Conservation (phyloP, 2,113 vertebrate species). For the Burhinus oedicnemus region DNA sequence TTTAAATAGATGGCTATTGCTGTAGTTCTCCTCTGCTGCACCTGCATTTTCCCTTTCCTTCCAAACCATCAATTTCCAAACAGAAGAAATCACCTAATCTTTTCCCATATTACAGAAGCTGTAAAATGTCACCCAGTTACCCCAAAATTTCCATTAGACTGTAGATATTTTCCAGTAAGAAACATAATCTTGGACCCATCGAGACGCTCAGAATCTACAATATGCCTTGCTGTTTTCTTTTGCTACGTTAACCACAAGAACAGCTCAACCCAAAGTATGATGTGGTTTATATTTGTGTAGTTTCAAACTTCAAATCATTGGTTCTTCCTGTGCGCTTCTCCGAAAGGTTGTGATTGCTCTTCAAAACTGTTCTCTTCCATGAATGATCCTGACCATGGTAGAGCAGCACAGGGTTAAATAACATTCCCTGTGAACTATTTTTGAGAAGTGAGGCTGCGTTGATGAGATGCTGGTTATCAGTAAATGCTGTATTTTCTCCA, state of each 20-base stretch:
- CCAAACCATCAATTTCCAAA: constrained; percentile 24
- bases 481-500: background rate
- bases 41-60: constrained; percentile 12
- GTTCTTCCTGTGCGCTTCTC: background rate
- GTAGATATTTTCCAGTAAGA: background rate
- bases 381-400: background rate
- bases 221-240: rapidly evolving
- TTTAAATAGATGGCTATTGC: constrained; percentile 42
- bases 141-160: background rate
- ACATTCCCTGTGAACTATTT: background rate
- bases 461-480: background rate
- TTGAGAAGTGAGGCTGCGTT: background rate
- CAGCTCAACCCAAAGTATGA: background rate
- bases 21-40: constrained; percentile 28
- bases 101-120: background rate
- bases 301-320: background rate
- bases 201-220: background rate
- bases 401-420: background rate
- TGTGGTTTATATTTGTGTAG: background rate
- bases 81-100: background rate
- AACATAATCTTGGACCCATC: background rate
- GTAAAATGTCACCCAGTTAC: constrained; percentile 22
- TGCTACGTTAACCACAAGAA: rapidly evolving
- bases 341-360: background rate
- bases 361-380: background rate